phyloP scores from a whole-genome alignment of 2,888 invertebrate genomes.

The Hololepta plana region DNA sequence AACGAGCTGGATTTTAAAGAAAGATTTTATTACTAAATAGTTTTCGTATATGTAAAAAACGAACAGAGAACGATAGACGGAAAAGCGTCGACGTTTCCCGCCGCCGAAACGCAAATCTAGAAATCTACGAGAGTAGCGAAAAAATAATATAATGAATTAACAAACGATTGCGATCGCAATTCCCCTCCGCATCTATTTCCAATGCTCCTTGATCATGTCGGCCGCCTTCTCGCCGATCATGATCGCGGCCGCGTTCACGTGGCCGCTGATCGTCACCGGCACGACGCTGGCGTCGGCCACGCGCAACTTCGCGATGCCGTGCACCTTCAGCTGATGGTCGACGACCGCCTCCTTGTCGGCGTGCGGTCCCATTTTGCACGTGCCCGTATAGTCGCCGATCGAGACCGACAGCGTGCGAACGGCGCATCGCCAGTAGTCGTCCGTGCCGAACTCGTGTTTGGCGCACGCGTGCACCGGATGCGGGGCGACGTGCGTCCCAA shows the following conservation, averaged over 20 bases:
- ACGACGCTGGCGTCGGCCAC: constrained; percentile 53
- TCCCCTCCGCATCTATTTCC: constrained; percentile 11
- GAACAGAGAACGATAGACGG: too few relatives aligned
- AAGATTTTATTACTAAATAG: too few relatives aligned
- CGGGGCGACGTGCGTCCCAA: constrained; percentile 28
- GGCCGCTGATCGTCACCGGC: constrained; percentile 43
- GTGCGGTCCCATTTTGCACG: constrained; percentile 31
- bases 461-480: constrained; percentile 9
- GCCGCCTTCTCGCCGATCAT: constrained; percentile 59
- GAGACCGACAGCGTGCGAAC: constrained; percentile 51
- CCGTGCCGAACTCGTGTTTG: constrained; percentile 33
- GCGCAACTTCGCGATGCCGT: constrained; percentile 36
- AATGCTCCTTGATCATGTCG: constrained; percentile 35
- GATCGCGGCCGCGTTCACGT: constrained; percentile 47
- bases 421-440: constrained; percentile 59
- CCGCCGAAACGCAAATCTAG: too few relatives aligned
- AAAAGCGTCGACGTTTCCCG: too few relatives aligned
- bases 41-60: too few relatives aligned
- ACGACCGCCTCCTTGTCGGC: constrained; percentile 27
- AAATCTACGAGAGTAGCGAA: too few relatives aligned
- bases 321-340: constrained; percentile 27
- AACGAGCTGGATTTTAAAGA: too few relatives aligned
- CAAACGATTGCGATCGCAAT: too few relatives aligned
- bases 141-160: too few relatives aligned
- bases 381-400: constrained; percentile 46